Base-by-base conservation (phyloP, 1,140 invertebrate genomes). In the Solenopsis invicta region DNA sequence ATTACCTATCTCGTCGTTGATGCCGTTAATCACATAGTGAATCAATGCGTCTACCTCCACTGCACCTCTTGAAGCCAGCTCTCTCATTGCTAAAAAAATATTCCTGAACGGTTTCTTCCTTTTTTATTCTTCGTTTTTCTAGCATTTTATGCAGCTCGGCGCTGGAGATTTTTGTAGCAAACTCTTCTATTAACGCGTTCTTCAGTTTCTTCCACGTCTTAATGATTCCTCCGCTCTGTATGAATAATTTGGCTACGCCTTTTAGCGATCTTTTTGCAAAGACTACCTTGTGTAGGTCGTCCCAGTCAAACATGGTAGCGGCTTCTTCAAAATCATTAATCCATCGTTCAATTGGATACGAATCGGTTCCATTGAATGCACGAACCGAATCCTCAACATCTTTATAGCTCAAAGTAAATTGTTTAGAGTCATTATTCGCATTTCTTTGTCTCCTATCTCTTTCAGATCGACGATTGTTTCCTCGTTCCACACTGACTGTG, bases 181-280 rank as follows among this genome's bases (percentile, higher is more conserved):
- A 93, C 89, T 93, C 87, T 12, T 87, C 61, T 21, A 37, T 29
- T 29, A 92, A 64, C 0, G 24, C 64, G 2, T 59, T 4, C 66
- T 89, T 92, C n/a, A 93, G 29, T 34, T 72, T 78, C n/a, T 52
- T 50, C 90, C 89, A 93, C 9, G 87, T 72, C 1, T 56, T 88
- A 24, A 90, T 87, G 12, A 74, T 75, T 12, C 61, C 48, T 84
- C 93, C 91, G 16, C 87, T 41, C 71, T 91, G 74, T 13, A 93
- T 69, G 66, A 91, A 93, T 12, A 92, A 24, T 75, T 91, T 90
- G 0, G 90, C 91, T 5, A 91, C 24, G 10, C 91, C 92, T 12
- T 18, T 75, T 21, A 92, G 54, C 0, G 88, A 89, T 81, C 88
- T 92, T 85, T 92, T 93, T 24, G 90, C 91, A 72, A 91, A 93